Evolutionary conservation across 2,888 invertebrate genomes (phyloP), one percentile per base, ranked within the genome.

Genomic region (Auanema freiburgensis): DNA sequence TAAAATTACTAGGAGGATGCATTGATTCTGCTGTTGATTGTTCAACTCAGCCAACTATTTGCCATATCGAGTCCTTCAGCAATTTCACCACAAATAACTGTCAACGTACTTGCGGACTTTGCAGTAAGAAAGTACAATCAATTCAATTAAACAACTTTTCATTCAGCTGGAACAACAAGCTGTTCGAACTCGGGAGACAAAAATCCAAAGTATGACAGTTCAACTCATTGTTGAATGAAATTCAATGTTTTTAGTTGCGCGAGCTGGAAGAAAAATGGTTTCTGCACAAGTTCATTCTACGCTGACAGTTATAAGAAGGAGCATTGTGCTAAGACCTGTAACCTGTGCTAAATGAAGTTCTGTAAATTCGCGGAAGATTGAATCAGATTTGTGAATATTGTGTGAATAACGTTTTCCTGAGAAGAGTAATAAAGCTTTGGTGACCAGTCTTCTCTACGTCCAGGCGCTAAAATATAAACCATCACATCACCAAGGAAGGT

Each of bases 271-370:
- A 44, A 60, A 44, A 49, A 57, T 10, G 67, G 67, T 2, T 67
- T 61, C 23, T 67, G 67, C 51, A 46, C 52, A n/a, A 64, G 57
- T 42, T 55, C 67, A 40, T 67, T 63, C 58, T 67, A 61, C 64
- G 63, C 63, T 55, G 61, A 64, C 25, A 60, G 63, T 23, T 51
- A 58, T 46, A 67, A 64, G 46, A 63, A 63, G 25, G 55, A 55
- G 18, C 59, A 67, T 44, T 67, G 67, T 54, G 67, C 63, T 10
- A 64, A 60, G 0, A 67, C 67, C 8, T 67, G 67, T 51, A 46
- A 46, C 33, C 54, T 67, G 0, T 67, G 67, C 23, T 67, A 21
- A 57, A 33, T 23, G 11, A 33, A 42, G n/a, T 42, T 51, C 6
- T 2, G 18, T 21, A 33, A 41, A 56, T 56, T 50, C 50, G 33